These are phyloP conservation scores for Pachyrhynchus sulphureomaculatus DNA, from an alignment of 1,140 invertebrate genomes.

Conservation along the genomic window DNA sequence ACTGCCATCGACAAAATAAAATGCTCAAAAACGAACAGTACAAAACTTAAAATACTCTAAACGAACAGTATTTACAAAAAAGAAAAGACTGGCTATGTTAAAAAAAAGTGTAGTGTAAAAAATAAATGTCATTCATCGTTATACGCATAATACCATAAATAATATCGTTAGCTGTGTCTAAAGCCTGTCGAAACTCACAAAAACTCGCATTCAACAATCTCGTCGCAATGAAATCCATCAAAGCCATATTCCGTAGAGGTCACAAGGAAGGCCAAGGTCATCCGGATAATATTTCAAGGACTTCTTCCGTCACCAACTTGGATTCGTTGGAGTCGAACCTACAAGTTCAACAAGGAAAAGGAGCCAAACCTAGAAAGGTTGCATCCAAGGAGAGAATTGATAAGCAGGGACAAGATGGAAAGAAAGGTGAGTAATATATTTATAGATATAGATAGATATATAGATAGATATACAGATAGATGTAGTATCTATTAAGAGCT, in stretches of 20 bases:
- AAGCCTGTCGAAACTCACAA: slow-evolving; percentile 15
- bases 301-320: slow-evolving; percentile 47
- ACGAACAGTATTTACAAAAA: too few species aligned
- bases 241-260: slow-evolving; percentile 51
- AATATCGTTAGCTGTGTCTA: background rate
- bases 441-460: too few species aligned
- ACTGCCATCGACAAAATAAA: too few species aligned
- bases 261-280: slow-evolving; percentile 36
- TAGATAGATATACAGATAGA: too few species aligned
- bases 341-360: slow-evolving; percentile 23
- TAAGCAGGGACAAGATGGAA: slow-evolving; percentile 38
- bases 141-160: background rate
- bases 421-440: slow-evolving; percentile 37
- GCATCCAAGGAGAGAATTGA: slow-evolving; percentile 45
- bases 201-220: background rate
- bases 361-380: slow-evolving; percentile 42
- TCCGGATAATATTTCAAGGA: slow-evolving; percentile 45
- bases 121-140: too few species aligned
- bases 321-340: slow-evolving; percentile 30
- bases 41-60: too few species aligned
- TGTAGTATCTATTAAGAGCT: too few species aligned
- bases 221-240: slow-evolving; percentile 48
- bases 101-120: too few species aligned
- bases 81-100: too few species aligned
- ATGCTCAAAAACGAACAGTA: too few species aligned